Evolutionary conservation across 2,888 invertebrate species (phyloP).

Genomic region (Chesias legatella): DNA sequence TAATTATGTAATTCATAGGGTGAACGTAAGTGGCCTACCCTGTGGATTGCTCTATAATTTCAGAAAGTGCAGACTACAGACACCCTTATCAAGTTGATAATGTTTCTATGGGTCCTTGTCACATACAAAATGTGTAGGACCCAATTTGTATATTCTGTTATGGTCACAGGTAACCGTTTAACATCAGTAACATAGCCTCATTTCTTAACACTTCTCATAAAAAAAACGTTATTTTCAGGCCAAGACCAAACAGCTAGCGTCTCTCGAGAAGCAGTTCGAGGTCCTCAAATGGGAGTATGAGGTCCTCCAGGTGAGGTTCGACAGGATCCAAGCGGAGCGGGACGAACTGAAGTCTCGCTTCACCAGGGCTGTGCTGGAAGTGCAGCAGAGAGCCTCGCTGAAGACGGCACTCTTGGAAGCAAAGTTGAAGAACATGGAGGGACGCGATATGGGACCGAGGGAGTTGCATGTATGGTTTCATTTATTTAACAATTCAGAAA

Average conservation of each 20-base stretch:
- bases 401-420: constrained; percentile 91
- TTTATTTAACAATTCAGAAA: neutral
- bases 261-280: constrained; percentile 79
- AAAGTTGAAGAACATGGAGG: constrained; percentile 85
- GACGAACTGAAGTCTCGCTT: constrained; percentile 89
- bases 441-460: constrained; percentile 79
- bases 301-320: constrained; percentile 88
- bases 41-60: no score
- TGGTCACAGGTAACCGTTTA: no score
- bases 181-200: no score
- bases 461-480: constrained; percentile 79
- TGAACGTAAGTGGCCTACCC: no score
- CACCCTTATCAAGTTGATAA: no score
- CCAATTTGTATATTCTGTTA: no score
- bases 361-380: constrained; percentile 90
- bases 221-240: constrained; percentile 48
- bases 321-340: constrained; percentile 87
- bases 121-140: no score
- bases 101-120: no score
- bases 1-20: no score
- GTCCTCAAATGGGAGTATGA: constrained; percentile 84
- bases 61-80: no score
- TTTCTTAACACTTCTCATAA: no score
- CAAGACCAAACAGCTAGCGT: constrained; percentile 76
- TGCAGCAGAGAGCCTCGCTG: constrained; percentile 91